Conservation (phyloP, 37 sponge, comb jelly and placozoan species). For the Cliona cf. orientalis region DNA sequence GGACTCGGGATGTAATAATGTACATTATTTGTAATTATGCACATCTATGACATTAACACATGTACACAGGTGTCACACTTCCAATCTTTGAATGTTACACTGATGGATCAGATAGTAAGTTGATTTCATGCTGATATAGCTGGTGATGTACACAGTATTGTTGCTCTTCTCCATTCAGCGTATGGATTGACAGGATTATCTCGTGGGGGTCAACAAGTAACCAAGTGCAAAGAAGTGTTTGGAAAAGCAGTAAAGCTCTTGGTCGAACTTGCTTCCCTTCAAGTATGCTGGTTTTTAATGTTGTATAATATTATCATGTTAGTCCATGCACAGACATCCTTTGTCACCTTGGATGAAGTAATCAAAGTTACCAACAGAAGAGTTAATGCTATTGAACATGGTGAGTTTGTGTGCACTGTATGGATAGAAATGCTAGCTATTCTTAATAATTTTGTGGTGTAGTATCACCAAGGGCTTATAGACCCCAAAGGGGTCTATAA, state of each 20-base stretch:
- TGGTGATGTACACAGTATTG: background rate
- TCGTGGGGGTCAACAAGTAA: constrained; percentile 93
- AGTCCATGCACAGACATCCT: constrained; percentile 77
- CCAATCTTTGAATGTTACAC: constrained; percentile 85
- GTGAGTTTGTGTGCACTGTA: constrained; percentile 41
- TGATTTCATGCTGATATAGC: background rate
- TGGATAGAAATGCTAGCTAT: background rate
- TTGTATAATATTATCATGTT: background rate
- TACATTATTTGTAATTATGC: no score
- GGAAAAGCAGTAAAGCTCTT: constrained; percentile 90
- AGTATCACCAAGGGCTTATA: no score
- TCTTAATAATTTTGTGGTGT: background rate
- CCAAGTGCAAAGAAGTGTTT: constrained; percentile 93
- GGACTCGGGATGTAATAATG: no score
- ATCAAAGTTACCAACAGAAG: constrained; percentile 99
- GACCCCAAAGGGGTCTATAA: no score
- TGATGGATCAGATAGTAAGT: constrained; percentile 87
- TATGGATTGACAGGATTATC: constrained; percentile 90
- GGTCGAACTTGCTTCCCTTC: constrained; percentile 94
- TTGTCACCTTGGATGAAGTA: constrained; percentile 96
- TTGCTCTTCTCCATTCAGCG: constrained; percentile 33
- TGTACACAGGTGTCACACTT: constrained; percentile 72
- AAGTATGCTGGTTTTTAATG: constrained; percentile 36
- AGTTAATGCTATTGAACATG: constrained; percentile 99
- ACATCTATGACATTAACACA: background rate